Percentiles rank a stretch among this genome's conserved stretches.
These are phyloP conservation scores for Cetonia aurata DNA, from an alignment of 2,888 invertebrate species.

Conservation along the genomic window DNA sequence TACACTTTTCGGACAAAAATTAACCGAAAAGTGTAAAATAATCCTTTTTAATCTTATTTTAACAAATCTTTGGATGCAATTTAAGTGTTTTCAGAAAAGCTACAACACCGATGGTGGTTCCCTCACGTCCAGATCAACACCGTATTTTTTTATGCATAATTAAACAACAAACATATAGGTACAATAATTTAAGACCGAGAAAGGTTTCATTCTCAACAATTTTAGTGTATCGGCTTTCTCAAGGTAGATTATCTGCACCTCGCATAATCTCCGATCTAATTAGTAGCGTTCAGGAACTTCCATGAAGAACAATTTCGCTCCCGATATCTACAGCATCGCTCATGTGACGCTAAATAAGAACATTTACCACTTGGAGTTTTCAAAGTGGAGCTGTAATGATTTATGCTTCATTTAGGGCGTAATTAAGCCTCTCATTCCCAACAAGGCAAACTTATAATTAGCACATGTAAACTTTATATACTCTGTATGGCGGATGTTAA, in stretches of 20 bases:
- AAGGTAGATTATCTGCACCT: constrained; percentile 4
- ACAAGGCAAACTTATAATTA: constrained; percentile 66
- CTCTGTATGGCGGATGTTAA: constrained; percentile 60
- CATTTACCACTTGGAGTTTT: constrained; percentile 37
- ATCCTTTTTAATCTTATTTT: too few species aligned
- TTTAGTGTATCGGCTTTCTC: too few species aligned
- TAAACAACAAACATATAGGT: too few species aligned
- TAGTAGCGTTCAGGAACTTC: constrained; percentile 15
- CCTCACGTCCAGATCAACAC: too few species aligned
- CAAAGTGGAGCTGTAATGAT: constrained; percentile 44
- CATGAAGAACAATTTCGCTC: constrained; percentile 14
- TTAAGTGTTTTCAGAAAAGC: too few species aligned
- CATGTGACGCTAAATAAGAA: constrained; percentile 32
- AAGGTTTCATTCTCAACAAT: too few species aligned
- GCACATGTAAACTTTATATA: constrained; percentile 66
- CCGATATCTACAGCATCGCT: constrained; percentile 31
- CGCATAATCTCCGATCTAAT: constrained; percentile 13
- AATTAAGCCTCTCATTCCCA: constrained; percentile 64
- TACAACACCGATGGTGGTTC: too few species aligned
- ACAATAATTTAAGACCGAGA: too few species aligned
- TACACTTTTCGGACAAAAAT: too few species aligned
- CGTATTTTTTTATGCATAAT: too few species aligned
- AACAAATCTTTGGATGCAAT: too few species aligned
- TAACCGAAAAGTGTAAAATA: too few species aligned
- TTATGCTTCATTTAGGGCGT: constrained; percentile 58